These are phyloP conservation scores for Odontophorus gujanensis DNA, from an alignment of 2,113 vertebrate genomes.

Conservation along the genomic window DNA sequence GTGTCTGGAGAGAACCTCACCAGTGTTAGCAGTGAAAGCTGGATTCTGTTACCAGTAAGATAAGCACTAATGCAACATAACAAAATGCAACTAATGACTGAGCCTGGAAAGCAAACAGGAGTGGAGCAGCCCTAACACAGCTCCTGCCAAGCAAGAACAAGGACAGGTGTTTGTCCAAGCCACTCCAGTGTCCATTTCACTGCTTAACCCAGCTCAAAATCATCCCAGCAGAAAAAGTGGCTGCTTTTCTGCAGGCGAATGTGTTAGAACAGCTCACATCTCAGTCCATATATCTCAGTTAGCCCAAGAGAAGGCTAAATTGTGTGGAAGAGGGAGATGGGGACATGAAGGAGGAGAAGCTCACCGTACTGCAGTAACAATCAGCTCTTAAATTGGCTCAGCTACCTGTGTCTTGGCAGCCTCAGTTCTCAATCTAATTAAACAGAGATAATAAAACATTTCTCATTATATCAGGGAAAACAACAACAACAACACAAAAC, in stretches of 20 bases:
- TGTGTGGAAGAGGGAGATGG: not conserved
- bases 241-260: not conserved
- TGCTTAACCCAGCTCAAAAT: not conserved
- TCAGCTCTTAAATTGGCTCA: not conserved
- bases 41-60: not conserved
- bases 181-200: not conserved
- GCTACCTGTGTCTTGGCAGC: not conserved
- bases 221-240: not conserved
- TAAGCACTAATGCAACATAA: not conserved
- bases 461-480: not conserved
- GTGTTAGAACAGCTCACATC: not conserved
- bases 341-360: not conserved
- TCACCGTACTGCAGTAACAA: accelerated
- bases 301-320: not conserved
- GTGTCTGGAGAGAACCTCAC: not conserved
- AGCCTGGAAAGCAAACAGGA: not conserved
- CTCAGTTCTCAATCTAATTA: not conserved
- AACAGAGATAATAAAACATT: not conserved
- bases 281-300: accelerated
- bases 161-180: not conserved
- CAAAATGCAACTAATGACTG: not conserved
- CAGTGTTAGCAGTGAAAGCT: not conserved
- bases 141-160: accelerated
- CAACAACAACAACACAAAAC: not conserved
- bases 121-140: not conserved